phyloP scores from a whole-genome alignment of 2,113 vertebrate species.

The Protomyctophum bolini region DNA sequence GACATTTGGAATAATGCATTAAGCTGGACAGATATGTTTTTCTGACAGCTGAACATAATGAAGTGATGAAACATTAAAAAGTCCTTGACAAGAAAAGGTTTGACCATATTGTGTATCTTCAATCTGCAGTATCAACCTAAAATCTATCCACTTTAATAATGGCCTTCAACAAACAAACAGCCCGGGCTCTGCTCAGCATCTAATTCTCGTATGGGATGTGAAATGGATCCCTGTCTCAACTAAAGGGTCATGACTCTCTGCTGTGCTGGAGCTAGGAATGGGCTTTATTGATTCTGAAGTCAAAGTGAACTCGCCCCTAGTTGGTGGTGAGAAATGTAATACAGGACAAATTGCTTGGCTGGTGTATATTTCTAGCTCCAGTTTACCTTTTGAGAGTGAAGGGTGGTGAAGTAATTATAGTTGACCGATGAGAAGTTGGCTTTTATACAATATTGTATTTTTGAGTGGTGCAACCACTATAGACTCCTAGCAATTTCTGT shows the following conservation, averaged over 20 bases:
- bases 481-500: too few species aligned
- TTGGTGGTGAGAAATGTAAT: slow-evolving; percentile 16
- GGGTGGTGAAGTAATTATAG: neutral
- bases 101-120: too few species aligned
- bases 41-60: too few species aligned
- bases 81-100: too few species aligned
- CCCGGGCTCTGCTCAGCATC: neutral
- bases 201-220: neutral
- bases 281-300: slow-evolving; percentile 50
- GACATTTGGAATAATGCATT: too few species aligned
- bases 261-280: slow-evolving; percentile 10
- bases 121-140: too few species aligned
- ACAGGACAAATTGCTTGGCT: slow-evolving; percentile 13
- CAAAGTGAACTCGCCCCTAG: slow-evolving; percentile 19
- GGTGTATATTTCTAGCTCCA: slow-evolving; percentile 18
- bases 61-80: too few species aligned
- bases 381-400: neutral
- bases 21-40: too few species aligned
- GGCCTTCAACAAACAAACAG: neutral
- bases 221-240: slow-evolving; percentile 7
- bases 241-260: slow-evolving; percentile 21
- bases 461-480: too few species aligned
- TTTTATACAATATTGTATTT: too few species aligned
- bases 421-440: neutral
- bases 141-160: too few species aligned